Conservation (phyloP, 2,888 invertebrate genomes). For the Andrena bicolor region DNA sequence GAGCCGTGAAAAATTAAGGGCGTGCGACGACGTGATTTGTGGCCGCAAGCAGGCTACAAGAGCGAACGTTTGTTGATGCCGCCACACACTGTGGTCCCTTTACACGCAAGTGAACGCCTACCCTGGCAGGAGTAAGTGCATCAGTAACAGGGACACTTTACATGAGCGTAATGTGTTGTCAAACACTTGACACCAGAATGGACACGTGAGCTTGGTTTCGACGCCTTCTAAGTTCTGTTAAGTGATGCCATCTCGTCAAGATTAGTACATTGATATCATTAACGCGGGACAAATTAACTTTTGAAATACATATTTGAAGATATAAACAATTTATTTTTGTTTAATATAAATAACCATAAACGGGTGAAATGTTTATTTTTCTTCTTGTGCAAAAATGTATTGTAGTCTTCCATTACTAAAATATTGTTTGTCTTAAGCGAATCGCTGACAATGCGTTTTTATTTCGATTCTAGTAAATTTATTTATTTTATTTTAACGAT, state of each 20-base stretch:
- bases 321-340: background rate
- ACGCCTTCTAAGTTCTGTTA: slow-evolving; percentile 21
- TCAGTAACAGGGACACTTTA: slow-evolving; percentile 60
- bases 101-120: slow-evolving; percentile 58
- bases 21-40: slow-evolving; percentile 67
- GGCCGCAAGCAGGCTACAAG: slow-evolving; percentile 59
- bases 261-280: slow-evolving; percentile 7
- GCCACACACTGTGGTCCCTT: slow-evolving; percentile 55
- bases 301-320: background rate
- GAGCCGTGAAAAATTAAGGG: slow-evolving; percentile 68
- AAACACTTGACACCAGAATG: slow-evolving; percentile 75
- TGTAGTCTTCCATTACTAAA: too few relatives aligned
- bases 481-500: too few relatives aligned
- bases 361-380: too few relatives aligned
- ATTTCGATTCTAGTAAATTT: too few relatives aligned
- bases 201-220: slow-evolving; percentile 62
- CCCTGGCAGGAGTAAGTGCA: slow-evolving; percentile 45
- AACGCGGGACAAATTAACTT: background rate
- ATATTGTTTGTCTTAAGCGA: too few relatives aligned
- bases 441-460: too few relatives aligned
- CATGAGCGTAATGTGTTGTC: slow-evolving; percentile 71
- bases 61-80: slow-evolving; percentile 61
- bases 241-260: slow-evolving; percentile 16
- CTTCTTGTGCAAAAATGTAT: background rate
- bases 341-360: too few relatives aligned